Base-by-base conservation (phyloP, 2,888 invertebrate species). In the Drosophila paucipuncta region DNA sequence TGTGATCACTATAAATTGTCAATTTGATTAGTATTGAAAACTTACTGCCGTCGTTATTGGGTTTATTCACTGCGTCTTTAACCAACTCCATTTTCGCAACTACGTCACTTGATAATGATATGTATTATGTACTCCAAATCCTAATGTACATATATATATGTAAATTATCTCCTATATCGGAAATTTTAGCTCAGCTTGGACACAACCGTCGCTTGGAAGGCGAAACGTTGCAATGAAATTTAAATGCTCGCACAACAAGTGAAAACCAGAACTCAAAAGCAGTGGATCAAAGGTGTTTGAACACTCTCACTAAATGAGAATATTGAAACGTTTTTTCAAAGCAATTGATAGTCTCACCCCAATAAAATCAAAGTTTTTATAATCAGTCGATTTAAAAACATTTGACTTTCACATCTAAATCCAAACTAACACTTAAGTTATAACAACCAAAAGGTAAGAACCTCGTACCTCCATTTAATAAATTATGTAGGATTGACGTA, bases 191-290 rank as follows among this genome's bases (percentile, higher is more conserved):
- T 62, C 22, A 54, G 65, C 57, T 73, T 47, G 55, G 58, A 63
- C 83, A 86, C 92, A 78, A 82, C 91, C 86, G 91, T 81, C 85
- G 66, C 70, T 72, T 76, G 74, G 64, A 68, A 83, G 83, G 68
- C 68, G 68, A 82, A 70, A 64, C 72, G 59, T 73, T 57, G 72
- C 71, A 89, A 84, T 85, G 89, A 71, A 65, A 68, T 69, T 69
- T 37, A 63, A 76, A 71, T 54, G 59, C 57, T 74, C 73, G 68
- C 59, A 59, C 68, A 47, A 30, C 55, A 71, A 65, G 49, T 68
- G 49, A 69, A 76, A 76, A 60, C 63, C 61, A 35, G 64, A 74
- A 64, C 75, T 54, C 52, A 54, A 65, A 82, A 75, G 35, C 58
- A 66, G 35, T 67, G 57, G 86, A 66, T 81, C 90, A 85, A 85